Evolutionary conservation across 2,888 invertebrate species (phyloP).

Genomic region (Ethmia dodecea): DNA sequence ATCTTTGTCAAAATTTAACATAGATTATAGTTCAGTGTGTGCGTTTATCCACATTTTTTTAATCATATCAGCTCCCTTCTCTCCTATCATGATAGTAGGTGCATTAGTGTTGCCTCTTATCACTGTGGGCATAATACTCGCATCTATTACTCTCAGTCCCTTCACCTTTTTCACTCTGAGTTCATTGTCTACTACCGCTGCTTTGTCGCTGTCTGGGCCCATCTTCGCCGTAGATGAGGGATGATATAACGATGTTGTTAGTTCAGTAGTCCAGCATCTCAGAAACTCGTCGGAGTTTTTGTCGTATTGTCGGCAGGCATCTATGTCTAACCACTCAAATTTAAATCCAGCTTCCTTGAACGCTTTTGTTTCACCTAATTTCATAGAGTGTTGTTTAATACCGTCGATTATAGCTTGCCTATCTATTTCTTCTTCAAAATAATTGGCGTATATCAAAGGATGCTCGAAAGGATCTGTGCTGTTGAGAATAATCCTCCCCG

Average conservation of each 20-base stretch:
- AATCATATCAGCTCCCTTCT: conserved; percentile 50
- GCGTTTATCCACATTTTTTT: conserved; percentile 30
- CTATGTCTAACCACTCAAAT: conserved; percentile 42
- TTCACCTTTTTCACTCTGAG: conserved; percentile 80
- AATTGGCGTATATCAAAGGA: conserved; percentile 81
- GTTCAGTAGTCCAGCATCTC: conserved; percentile 38
- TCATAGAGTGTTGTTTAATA: conserved; percentile 33
- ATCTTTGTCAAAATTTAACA: no score
- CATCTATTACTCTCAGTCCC: conserved; percentile 79
- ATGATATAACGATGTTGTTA: conserved; percentile 80
- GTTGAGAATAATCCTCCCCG: conserved; percentile 81
- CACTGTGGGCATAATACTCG: conserved; percentile 88
- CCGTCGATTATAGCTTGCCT: conserved; percentile 39
- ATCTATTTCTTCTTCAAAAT: conserved; percentile 77
- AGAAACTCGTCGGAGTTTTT: conserved; percentile 36
- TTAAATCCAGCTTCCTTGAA: conserved; percentile 39
- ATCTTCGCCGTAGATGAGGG: conserved; percentile 82
- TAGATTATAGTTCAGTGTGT: conserved; percentile 43
- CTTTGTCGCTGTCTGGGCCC: conserved; percentile 66
- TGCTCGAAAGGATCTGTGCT: conserved; percentile 81
- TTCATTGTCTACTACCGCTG: conserved; percentile 82
- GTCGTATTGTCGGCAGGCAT: conserved; percentile 37
- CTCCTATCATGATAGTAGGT: conserved; percentile 88
- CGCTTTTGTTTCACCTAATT: conserved; percentile 36
- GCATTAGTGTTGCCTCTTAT: conserved; percentile 89